Percentiles rank a stretch among this genome's conserved stretches.
These are phyloP conservation scores for Anadara kagoshimensis DNA, from an alignment of 1,140 invertebrate species.

Conservation along the genomic window DNA sequence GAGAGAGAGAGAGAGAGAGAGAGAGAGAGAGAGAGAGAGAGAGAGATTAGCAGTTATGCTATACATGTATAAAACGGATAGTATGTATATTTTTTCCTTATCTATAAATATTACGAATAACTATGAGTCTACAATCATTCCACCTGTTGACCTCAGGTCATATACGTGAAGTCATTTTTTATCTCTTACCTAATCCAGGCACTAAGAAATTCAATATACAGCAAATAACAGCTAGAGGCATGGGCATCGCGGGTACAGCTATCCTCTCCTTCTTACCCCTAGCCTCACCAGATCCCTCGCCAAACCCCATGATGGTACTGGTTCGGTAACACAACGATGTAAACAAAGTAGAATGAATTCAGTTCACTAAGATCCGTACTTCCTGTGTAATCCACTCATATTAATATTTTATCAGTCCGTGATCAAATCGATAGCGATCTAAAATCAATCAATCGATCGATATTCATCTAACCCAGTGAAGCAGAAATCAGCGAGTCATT, in stretches of 20 bases:
- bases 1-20: no score
- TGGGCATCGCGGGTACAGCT: conserved; percentile 75
- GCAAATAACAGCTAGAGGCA: conserved; percentile 73
- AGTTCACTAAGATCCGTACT: no score
- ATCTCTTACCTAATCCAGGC: conserved; percentile 73
- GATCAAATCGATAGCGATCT: no score
- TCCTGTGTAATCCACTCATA: no score
- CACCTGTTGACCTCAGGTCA: background rate
- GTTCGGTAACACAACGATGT: no score
- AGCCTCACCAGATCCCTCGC: conserved; percentile 33
- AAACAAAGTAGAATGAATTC: no score
- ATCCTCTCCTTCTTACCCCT: conserved; percentile 53
- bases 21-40: conserved; percentile 1
- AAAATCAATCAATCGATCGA: no score
- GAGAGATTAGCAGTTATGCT: background rate
- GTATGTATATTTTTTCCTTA: no score
- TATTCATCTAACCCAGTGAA: no score
- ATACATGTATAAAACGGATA: background rate
- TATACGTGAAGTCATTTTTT: background rate
- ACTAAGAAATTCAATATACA: conserved; percentile 74
- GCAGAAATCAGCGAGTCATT: no score
- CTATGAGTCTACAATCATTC: background rate
- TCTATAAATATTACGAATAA: background rate
- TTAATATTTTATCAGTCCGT: no score
- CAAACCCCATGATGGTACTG: conserved; percentile 27